Percentiles rank a stretch among this genome's conserved stretches.
These are phyloP conservation scores for Crossocerus cetratus DNA, from an alignment of 2,888 invertebrate species.

Conservation along the genomic window DNA sequence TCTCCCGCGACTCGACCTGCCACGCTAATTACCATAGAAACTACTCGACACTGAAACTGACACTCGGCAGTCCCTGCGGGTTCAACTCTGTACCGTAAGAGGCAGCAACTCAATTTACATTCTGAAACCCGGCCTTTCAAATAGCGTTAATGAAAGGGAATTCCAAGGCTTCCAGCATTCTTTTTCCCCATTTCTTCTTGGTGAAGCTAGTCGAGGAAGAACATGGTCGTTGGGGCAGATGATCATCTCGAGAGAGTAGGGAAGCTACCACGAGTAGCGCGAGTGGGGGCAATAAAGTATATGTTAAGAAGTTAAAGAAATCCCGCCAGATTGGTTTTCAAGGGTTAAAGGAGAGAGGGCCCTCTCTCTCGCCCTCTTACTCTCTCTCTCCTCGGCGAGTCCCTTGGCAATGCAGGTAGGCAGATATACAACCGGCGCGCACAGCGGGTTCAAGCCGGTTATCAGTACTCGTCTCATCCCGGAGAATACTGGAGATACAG, in stretches of 20 bases:
- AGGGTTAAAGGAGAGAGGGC: no score
- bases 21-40: constrained; percentile 46
- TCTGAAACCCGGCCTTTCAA: no score
- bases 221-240: background rate
- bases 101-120: background rate
- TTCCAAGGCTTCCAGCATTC: no score
- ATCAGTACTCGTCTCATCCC: constrained; percentile 45
- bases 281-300: no score
- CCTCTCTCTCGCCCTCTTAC: no score
- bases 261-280: no score
- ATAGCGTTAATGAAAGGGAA: no score
- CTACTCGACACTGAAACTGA: no score
- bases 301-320: constrained; percentile 13
- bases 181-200: no score
- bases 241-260: no score
- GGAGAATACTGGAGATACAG: constrained; percentile 29
- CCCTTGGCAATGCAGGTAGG: constrained; percentile 40
- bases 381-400: constrained; percentile 15
- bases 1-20: constrained; percentile 31
- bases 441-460: constrained; percentile 48
- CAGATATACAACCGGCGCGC: constrained; percentile 35
- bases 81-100: background rate
- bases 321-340: background rate
- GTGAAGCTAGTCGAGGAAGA: background rate
- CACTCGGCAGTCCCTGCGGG: background rate